These are phyloP conservation scores for Coenonympha glycerion DNA, from an alignment of 2,888 invertebrate genomes.

Conservation along the genomic window DNA sequence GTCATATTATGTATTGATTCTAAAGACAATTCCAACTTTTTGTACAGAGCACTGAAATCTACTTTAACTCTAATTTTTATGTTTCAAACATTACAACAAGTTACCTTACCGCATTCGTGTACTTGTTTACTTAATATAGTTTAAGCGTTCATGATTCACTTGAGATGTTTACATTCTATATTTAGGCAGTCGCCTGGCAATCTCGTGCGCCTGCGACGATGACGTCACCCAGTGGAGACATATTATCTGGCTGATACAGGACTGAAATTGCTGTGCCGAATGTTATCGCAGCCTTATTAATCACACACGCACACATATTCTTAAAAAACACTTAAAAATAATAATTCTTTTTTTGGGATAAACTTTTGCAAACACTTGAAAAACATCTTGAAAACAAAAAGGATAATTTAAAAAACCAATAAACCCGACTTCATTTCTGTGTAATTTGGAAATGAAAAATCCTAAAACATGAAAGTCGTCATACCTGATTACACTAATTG, in stretches of 20 bases:
- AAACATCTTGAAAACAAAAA: too few species aligned
- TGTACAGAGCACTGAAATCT: neutral
- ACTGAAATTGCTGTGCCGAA: slow-evolving; percentile 44
- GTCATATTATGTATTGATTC: too few species aligned
- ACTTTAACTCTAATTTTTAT: neutral
- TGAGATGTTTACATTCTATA: slow-evolving; percentile 59
- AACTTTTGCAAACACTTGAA: neutral
- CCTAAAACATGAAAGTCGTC: too few species aligned
- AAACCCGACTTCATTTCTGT: too few species aligned
- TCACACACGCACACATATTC: too few species aligned
- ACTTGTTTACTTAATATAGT: slow-evolving; percentile 25
- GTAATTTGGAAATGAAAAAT: too few species aligned
- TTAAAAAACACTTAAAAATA: neutral
- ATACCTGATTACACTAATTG: too few species aligned
- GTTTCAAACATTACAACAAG: slow-evolving; percentile 7
- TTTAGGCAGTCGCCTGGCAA: slow-evolving; percentile 49
- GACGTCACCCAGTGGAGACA: slow-evolving; percentile 50
- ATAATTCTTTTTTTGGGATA: neutral
- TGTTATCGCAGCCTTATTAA: slow-evolving; percentile 29
- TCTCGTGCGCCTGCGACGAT: slow-evolving; percentile 53
- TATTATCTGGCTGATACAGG: slow-evolving; percentile 46
- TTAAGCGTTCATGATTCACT: slow-evolving; percentile 51
- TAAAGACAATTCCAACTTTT: neutral
- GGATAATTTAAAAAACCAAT: too few species aligned
- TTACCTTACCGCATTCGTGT: slow-evolving; percentile 7